These are phyloP conservation scores for Pseudochirops corinnae DNA, from an alignment of 2,797 vertebrate species.

Conservation along the genomic window DNA sequence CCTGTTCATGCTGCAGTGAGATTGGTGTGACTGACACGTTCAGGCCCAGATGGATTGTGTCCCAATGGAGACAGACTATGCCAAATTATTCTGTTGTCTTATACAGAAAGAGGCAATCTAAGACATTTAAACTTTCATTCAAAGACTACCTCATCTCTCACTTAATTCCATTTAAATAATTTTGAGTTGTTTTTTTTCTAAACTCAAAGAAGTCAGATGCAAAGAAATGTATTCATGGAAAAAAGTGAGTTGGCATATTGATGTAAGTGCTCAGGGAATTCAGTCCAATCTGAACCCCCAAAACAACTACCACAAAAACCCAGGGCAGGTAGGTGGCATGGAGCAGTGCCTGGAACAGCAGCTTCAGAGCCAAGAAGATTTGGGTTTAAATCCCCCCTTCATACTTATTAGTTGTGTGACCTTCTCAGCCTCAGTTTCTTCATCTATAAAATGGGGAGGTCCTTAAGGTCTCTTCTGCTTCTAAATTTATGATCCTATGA, in stretches of 20 bases:
- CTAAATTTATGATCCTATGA: background rate
- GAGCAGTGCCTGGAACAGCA: background rate
- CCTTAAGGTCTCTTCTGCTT: too few species aligned
- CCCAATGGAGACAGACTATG: background rate
- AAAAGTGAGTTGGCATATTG: background rate
- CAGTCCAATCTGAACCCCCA: background rate
- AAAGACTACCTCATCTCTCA: background rate
- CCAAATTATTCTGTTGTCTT: background rate
- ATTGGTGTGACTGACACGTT: background rate
- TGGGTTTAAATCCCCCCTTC: background rate
- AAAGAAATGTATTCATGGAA: background rate
- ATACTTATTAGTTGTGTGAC: background rate
- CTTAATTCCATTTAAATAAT: background rate
- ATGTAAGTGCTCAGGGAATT: background rate
- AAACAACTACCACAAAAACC: background rate
- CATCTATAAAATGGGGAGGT: background rate
- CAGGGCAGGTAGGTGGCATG: background rate
- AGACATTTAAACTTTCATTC: background rate
- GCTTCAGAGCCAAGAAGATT: background rate
- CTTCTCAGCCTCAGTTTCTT: background rate
- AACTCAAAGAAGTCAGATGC: background rate
- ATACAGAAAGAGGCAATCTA: background rate
- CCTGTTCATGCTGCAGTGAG: background rate
- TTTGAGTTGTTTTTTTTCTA: background rate
- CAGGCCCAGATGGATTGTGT: background rate